Evolutionary conservation across 2,113 vertebrate genomes (phyloP).

Genomic region (Phocoena sinus): DNA sequence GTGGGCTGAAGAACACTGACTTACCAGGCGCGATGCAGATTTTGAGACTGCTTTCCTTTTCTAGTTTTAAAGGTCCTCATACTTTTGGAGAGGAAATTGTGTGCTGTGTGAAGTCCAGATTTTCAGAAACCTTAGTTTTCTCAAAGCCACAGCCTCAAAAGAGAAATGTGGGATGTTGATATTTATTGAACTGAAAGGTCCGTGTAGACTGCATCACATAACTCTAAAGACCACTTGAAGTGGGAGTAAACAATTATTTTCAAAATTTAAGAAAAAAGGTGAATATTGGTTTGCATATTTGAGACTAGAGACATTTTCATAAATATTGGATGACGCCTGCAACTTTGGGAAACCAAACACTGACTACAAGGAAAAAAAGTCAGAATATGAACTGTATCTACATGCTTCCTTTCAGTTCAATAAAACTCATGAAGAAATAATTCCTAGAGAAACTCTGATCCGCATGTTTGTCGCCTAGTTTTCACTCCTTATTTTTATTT

Average conservation of each 20-base stretch:
- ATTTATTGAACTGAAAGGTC: neutral
- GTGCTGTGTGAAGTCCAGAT: neutral
- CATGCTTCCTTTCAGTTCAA: neutral
- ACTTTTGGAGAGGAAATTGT: neutral
- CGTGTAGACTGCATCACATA: fast-evolving
- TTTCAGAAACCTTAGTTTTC: neutral
- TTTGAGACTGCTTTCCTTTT: neutral
- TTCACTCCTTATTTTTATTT: neutral
- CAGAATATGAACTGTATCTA: neutral
- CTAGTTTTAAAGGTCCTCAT: fast-evolving
- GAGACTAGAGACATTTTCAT: neutral
- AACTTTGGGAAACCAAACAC: neutral
- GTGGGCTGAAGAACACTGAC: neutral
- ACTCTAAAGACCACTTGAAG: neutral
- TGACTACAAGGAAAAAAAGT: neutral
- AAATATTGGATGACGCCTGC: neutral
- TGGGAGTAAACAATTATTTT: neutral
- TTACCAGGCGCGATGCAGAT: neutral
- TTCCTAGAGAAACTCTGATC: neutral
- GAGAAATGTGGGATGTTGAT: fast-evolving
- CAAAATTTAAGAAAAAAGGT: neutral
- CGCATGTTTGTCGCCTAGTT: neutral
- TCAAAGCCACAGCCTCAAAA: neutral
- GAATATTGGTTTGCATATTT: neutral
- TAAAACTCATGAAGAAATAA: neutral